These are phyloP conservation scores for Blastobasis adustella DNA, from an alignment of 2,888 invertebrate genomes.

Conservation along the genomic window DNA sequence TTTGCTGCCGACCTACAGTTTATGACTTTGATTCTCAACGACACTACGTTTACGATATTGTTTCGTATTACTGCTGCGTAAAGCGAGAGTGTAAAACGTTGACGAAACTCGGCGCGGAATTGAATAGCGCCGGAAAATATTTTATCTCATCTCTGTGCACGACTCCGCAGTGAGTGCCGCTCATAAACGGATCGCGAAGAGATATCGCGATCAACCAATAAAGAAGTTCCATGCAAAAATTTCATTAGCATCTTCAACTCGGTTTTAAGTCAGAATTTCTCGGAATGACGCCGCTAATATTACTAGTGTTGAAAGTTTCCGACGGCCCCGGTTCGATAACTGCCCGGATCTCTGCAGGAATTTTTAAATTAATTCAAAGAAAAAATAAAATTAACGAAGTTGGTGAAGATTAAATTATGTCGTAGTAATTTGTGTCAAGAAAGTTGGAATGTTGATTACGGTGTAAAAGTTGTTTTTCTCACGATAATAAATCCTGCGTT, in stretches of 20 bases:
- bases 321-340: constrained; percentile 60
- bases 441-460: constrained; percentile 52
- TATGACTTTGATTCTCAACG: constrained; percentile 68
- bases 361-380: constrained; percentile 70
- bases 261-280: constrained; percentile 43
- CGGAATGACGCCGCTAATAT: constrained; percentile 54
- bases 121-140: constrained; percentile 17
- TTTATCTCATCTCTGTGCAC: not conserved
- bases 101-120: constrained; percentile 15
- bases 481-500: no score
- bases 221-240: constrained; percentile 8
- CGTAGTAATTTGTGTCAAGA: constrained; percentile 60
- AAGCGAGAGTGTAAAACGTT: constrained; percentile 36
- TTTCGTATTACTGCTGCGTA: constrained; percentile 55
- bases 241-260: constrained; percentile 22
- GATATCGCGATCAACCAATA: not conserved
- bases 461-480: constrained; percentile 29
- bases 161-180: no score
- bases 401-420: constrained; percentile 62
- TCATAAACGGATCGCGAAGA: no score
- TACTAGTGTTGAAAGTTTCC: constrained; percentile 62
- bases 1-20: constrained; percentile 62
- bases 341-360: constrained; percentile 59
- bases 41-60: constrained; percentile 65
- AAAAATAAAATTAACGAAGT: constrained; percentile 70